Evolutionary conservation across 2,113 vertebrate species (phyloP), one percentile per base, ranked within the genome.

Genomic region (Microtus montanus): DNA sequence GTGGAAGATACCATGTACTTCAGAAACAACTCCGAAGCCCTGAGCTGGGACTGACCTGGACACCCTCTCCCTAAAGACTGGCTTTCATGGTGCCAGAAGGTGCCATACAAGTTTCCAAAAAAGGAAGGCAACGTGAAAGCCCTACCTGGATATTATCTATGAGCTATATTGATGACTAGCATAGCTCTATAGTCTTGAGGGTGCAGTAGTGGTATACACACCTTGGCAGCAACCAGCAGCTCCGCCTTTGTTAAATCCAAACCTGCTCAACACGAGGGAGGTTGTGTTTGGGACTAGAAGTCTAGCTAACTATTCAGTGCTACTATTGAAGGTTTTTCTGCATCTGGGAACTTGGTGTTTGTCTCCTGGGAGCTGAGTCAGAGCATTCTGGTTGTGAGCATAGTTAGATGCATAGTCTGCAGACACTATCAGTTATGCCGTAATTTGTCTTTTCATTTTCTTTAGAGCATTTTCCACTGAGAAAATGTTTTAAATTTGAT

Each of bases 401-500:
- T 71, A 41, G 66, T 70, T 73, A 78, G 49, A 10, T 22, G 41
- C 10, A 17, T 6, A 14, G 30, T 17, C 58, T 41, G n/a, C 63
- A 92, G 54, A 61, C 13, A 33, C 33, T 74, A 38, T 70, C 4
- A 52, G 17, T 2, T 13, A 5, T 20, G 11, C 44, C 33, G 3
- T 19, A 54, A 15, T 54, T 80, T 89, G 41, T 91, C 44, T 89
- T 91, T 92, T 75, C 38, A 63, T 89, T 91, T 87, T 91, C 58
- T 74, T 88, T 73, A 41, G 5, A 66, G 13, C 26, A 68, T 85
- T 61, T 83, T 94, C 70, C 61, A 35, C 3, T 77, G 79, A 89
- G 63, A 89, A 47, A 85, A 63, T 83, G 22, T 71, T 91, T 64
- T 64, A 71, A 66, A 54, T 89, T 80, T 80, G 78, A 35, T 63